Percentiles rank a stretch among this genome's conserved stretches.
Conservation (phyloP, 2,797 vertebrate genomes). For the Coreius guichenoti region DNA sequence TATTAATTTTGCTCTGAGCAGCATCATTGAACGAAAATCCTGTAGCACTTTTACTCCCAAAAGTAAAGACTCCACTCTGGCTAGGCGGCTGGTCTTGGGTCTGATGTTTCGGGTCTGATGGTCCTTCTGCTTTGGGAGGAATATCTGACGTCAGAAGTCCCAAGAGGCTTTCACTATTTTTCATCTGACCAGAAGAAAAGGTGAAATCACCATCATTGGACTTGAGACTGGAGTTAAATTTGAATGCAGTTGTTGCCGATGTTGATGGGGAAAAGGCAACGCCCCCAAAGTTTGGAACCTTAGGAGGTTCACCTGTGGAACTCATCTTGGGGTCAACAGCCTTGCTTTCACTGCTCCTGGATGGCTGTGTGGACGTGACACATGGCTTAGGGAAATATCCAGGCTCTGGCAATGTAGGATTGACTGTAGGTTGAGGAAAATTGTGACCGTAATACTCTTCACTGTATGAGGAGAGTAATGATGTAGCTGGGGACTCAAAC, state of each 20-base stretch:
- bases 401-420: conserved; percentile 92
- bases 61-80: conserved; percentile 83
- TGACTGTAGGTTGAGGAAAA: conserved; percentile 86
- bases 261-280: conserved; percentile 74
- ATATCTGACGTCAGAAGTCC: conserved; percentile 92
- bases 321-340: conserved; percentile 85
- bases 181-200: conserved; percentile 86
- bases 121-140: conserved; percentile 80
- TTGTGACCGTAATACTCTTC: conserved; percentile 91
- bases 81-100: conserved; percentile 70
- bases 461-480: conserved; percentile 89
- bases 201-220: conserved; percentile 97
- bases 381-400: conserved; percentile 97
- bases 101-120: conserved; percentile 72
- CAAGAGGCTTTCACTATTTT: conserved; percentile 88
- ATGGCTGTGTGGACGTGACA: conserved; percentile 74
- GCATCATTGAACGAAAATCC: conserved; percentile 80
- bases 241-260: conserved; percentile 82
- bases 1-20: conserved; percentile 70
- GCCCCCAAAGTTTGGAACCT: conserved; percentile 79
- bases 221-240: conserved; percentile 98
- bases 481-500: conserved; percentile 90
- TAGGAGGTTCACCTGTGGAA: conserved; percentile 81
- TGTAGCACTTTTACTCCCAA: conserved; percentile 81
- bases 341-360: conserved; percentile 85